Evolutionary conservation across 2,113 vertebrate genomes (phyloP).

Genomic region (Anoplopoma fimbria): DNA sequence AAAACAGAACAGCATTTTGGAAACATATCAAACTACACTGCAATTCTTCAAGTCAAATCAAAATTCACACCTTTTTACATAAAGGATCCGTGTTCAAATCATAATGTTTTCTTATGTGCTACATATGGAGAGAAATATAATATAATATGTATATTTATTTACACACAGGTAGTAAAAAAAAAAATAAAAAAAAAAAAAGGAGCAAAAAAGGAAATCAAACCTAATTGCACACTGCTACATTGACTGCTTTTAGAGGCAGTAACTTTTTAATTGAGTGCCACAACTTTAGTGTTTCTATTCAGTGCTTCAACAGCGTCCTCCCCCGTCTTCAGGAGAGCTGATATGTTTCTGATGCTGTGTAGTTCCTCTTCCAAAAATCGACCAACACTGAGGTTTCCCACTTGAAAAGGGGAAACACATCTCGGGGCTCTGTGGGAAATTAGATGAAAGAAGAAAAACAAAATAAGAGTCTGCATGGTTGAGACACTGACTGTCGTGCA

Average conservation of each 20-base stretch:
- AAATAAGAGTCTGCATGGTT: slow-evolving; percentile 12
- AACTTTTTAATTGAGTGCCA: slow-evolving; percentile 92
- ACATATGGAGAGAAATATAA: slow-evolving; percentile 91
- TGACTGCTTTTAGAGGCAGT: slow-evolving; percentile 94
- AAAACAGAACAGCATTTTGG: slow-evolving; percentile 80
- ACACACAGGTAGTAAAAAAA: slow-evolving; percentile 97
- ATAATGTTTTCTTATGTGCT: slow-evolving; percentile 91
- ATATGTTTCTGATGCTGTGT: slow-evolving; percentile 88
- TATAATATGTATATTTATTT: slow-evolving; percentile 83
- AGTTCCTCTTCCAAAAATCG: slow-evolving; percentile 84
- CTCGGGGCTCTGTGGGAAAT: slow-evolving; percentile 82
- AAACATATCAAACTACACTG: slow-evolving; percentile 86
- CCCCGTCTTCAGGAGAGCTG: slow-evolving; percentile 85
- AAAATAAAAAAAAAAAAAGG: slow-evolving; percentile 84
- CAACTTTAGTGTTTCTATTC: slow-evolving; percentile 94
- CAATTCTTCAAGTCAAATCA: slow-evolving; percentile 90
- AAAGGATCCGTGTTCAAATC: slow-evolving; percentile 77
- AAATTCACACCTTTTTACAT: slow-evolving; percentile 83
- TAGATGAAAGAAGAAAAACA: slow-evolving; percentile 28
- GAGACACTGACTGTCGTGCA: neutral
- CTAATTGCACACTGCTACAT: slow-evolving; percentile 99
- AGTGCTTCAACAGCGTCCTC: slow-evolving; percentile 91
- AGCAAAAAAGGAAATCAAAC: slow-evolving; percentile 93
- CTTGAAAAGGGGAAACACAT: slow-evolving; percentile 78
- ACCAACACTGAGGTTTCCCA: slow-evolving; percentile 82